phyloP scores from a whole-genome alignment of 2,113 vertebrate genomes.

The Motacilla tschutschensis region DNA sequence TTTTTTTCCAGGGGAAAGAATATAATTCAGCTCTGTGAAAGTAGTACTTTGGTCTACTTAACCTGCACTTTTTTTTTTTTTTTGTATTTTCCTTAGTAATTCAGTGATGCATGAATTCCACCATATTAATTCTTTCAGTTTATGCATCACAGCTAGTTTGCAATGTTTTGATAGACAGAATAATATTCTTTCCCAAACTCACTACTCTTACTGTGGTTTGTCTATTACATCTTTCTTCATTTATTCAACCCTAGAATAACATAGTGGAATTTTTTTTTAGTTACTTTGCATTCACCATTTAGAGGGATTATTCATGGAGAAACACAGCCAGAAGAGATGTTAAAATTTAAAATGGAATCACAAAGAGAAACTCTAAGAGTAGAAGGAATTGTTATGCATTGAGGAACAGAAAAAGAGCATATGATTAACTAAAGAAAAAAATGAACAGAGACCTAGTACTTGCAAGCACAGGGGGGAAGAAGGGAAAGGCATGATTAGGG shows the following conservation, averaged over 20 bases:
- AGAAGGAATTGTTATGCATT: neutral
- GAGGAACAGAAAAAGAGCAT: neutral
- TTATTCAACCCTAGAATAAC: neutral
- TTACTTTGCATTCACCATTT: neutral
- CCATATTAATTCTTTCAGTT: neutral
- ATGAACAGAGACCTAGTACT: neutral
- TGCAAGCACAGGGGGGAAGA: neutral
- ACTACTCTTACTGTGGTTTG: neutral
- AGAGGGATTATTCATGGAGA: neutral
- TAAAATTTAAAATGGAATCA: neutral
- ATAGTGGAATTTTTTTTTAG: neutral
- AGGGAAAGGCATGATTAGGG: neutral
- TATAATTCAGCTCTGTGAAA: neutral
- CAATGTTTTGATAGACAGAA: neutral
- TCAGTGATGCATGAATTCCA: neutral
- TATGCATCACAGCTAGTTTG: neutral
- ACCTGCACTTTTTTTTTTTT: neutral
- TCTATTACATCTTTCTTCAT: neutral
- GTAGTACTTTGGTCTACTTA: neutral
- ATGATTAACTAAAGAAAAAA: neutral
- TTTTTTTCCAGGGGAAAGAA: neutral
- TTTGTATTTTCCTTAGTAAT: neutral
- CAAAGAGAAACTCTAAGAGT: neutral
- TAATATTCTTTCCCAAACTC: neutral
- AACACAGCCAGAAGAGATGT: neutral